Conservation (phyloP, 2,888 invertebrate genomes). For the Falcaria lacertinaria region DNA sequence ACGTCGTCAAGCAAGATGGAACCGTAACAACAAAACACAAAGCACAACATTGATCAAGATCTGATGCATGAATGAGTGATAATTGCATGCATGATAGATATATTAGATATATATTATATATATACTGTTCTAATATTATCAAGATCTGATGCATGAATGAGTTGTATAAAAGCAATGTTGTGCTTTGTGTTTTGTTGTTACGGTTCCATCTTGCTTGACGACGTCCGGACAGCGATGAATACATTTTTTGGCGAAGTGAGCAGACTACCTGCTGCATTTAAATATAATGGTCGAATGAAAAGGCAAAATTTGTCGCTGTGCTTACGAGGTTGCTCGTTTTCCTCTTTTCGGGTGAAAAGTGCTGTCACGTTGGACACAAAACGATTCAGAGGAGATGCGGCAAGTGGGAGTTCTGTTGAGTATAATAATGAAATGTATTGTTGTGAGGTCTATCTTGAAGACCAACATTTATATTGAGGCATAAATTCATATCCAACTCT, state of each 20-base stretch:
- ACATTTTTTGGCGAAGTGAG: conserved; percentile 48
- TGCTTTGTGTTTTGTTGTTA: conserved; percentile 4
- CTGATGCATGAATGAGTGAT: too few species aligned
- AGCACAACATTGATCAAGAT: background rate
- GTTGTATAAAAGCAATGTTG: too few species aligned
- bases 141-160: too few species aligned
- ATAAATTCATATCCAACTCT: too few species aligned
- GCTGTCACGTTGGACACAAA: conserved; percentile 27
- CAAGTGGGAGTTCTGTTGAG: background rate
- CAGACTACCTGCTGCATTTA: conserved; percentile 53
- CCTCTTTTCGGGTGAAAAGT: conserved; percentile 26
- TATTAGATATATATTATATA: too few species aligned
- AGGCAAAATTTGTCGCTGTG: conserved; percentile 52
- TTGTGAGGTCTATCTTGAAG: background rate
- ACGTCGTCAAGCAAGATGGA: conserved; percentile 22
- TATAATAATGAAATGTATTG: background rate
- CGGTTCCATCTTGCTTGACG: conserved; percentile 24
- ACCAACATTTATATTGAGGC: too few species aligned
- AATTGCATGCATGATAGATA: too few species aligned
- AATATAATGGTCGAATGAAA: conserved; percentile 61
- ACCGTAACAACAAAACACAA: conserved; percentile 9
- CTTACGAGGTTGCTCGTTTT: conserved; percentile 32
- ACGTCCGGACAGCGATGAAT: conserved; percentile 32
- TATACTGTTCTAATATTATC: too few species aligned
- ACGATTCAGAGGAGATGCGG: conserved; percentile 7